Conservation (phyloP, 2,797 vertebrate species). For the Tragelaphus eurycerus region DNA sequence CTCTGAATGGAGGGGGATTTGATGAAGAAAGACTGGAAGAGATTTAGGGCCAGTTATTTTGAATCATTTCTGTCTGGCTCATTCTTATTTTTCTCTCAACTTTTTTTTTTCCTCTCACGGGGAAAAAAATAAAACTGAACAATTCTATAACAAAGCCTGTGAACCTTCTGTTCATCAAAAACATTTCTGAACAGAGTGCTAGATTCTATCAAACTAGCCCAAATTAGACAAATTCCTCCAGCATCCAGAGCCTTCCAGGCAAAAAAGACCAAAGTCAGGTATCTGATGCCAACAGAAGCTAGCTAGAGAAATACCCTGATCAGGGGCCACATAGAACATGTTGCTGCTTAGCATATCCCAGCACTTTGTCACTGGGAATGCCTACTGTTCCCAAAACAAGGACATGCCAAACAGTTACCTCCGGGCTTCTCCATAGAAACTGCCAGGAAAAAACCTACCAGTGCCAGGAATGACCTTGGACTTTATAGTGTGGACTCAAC, state of each 20-base stretch:
- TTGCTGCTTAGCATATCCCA: not conserved
- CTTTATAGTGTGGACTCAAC: not conserved
- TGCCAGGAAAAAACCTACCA: not conserved
- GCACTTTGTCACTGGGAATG: not conserved
- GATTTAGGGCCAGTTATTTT: slow-evolving; percentile 15
- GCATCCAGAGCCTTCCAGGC: not conserved
- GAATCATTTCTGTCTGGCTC: slow-evolving; percentile 33
- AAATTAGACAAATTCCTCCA: slow-evolving; percentile 24
- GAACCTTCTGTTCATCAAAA: slow-evolving; percentile 49
- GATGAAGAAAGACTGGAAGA: not conserved
- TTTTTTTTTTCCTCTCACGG: not conserved
- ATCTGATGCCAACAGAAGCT: not conserved
- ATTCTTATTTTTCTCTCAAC: slow-evolving; percentile 24
- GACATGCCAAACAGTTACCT: not conserved
- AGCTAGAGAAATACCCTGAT: not conserved
- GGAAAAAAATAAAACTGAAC: slow-evolving; percentile 41
- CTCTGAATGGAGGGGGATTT: not conserved
- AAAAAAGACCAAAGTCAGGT: slow-evolving; percentile 18
- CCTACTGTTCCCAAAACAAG: slow-evolving; percentile 10
- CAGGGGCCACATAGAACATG: not conserved
- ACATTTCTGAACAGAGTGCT: slow-evolving; percentile 40
- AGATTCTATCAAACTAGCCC: slow-evolving; percentile 37
- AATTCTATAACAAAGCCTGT: slow-evolving; percentile 46
- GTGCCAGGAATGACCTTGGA: slow-evolving; percentile 41
- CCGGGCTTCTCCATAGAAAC: slow-evolving; percentile 39